Percentiles rank a stretch among this genome's conserved stretches.
These are phyloP conservation scores for Pantherophis vulpinus DNA, from an alignment of 2,797 vertebrate genomes.

Conservation along the genomic window DNA sequence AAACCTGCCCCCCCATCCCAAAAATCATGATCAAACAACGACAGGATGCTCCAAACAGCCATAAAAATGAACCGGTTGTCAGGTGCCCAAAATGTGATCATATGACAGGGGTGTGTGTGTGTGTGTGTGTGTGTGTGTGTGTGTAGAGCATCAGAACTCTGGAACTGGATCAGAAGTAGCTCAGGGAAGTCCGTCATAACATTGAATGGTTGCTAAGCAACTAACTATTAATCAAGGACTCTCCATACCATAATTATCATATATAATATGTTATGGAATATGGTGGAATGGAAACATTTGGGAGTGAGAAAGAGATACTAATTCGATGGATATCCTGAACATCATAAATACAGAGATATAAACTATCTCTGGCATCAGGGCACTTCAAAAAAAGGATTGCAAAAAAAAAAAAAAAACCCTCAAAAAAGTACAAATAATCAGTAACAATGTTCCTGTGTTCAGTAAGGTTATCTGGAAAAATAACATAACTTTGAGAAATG, in stretches of 20 bases:
- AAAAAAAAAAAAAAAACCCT: neutral
- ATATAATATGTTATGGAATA: neutral
- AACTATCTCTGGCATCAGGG: neutral
- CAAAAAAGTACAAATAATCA: neutral
- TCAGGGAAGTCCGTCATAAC: neutral
- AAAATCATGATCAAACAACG: neutral
- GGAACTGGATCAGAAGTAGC: neutral
- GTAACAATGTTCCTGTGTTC: accelerated
- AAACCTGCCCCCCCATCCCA: too few species aligned
- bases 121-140: too few species aligned
- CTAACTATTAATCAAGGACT: neutral
- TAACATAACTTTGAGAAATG: neutral
- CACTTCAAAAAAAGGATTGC: constrained; percentile 10
- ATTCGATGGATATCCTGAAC: neutral
- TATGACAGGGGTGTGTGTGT: neutral
- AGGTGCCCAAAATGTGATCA: neutral
- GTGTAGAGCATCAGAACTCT: neutral
- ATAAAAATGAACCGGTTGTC: neutral
- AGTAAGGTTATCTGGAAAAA: neutral
- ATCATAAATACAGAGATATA: neutral
- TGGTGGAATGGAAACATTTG: neutral
- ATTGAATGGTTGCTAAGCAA: neutral
- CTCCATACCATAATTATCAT: neutral
- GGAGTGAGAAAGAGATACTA: accelerated
- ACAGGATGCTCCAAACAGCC: neutral